These are phyloP conservation scores for Ennomos quercinarius DNA, from an alignment of 2,888 invertebrate genomes.

Conservation along the genomic window DNA sequence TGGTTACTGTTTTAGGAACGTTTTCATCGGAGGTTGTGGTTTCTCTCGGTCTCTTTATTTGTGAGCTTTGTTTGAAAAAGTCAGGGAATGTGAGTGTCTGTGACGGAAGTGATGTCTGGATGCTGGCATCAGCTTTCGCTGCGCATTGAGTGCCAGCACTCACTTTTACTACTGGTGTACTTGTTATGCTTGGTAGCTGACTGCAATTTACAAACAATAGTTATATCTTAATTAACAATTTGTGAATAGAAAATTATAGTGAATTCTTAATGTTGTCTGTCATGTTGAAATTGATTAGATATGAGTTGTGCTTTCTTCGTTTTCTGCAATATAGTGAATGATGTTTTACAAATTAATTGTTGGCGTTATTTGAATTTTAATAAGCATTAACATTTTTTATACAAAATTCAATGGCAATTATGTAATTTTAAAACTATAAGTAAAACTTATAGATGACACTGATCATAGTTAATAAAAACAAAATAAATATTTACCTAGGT, in stretches of 20 bases:
- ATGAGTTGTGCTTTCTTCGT: too few species aligned
- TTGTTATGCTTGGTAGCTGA: background rate
- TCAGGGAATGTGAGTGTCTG: constrained; percentile 10
- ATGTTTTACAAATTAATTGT: too few species aligned
- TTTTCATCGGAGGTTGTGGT: constrained; percentile 5
- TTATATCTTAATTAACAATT: background rate
- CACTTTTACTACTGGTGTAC: background rate
- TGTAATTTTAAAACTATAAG: too few species aligned
- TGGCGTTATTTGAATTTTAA: too few species aligned
- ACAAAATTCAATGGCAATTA: too few species aligned
- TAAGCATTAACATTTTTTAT: too few species aligned
- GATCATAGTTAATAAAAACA: too few species aligned
- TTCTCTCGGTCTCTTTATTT: background rate
- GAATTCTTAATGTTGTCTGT: too few species aligned
- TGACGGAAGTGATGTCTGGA: constrained; percentile 8
- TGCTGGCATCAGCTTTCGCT: constrained; percentile 7
- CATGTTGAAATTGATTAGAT: too few species aligned
- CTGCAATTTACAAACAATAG: background rate
- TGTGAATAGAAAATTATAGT: background rate
- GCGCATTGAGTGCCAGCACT: background rate
- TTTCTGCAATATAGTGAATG: too few species aligned
- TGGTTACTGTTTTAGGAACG: background rate
- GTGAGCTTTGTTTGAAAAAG: background rate
- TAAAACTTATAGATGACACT: too few species aligned
- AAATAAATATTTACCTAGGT: too few species aligned